These are phyloP conservation scores for Acanthisitta chloris DNA, from an alignment of 2,113 vertebrate genomes.

Conservation along the genomic window DNA sequence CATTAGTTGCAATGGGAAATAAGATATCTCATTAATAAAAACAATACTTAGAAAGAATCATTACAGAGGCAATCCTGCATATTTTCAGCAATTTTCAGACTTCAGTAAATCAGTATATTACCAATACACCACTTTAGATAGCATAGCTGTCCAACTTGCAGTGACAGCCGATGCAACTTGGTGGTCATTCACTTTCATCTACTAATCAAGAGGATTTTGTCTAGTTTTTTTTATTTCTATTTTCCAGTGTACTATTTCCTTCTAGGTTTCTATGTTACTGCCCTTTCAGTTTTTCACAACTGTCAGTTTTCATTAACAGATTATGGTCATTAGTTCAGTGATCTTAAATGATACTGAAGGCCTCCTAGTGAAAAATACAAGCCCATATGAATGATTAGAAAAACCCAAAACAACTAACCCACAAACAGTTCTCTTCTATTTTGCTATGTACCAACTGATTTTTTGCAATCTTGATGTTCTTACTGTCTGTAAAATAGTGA, in stretches of 20 bases:
- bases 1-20: background rate
- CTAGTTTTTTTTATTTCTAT: background rate
- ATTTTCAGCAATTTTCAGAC: background rate
- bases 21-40: background rate
- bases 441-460: background rate
- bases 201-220: background rate
- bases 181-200: background rate
- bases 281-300: background rate
- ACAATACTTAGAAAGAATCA: background rate
- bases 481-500: background rate
- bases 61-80: background rate
- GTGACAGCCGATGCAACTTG: background rate
- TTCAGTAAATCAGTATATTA: background rate
- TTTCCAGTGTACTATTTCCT: background rate
- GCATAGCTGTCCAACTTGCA: background rate
- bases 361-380: background rate
- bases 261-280: background rate
- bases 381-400: background rate
- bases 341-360: background rate
- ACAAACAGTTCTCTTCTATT: background rate
- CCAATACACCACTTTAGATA: background rate
- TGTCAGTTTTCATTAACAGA: background rate
- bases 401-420: rapidly evolving
- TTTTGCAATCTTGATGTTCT: background rate
- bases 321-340: background rate